Evolutionary conservation across 2,888 invertebrate genomes (phyloP), one percentile per base, ranked within the genome.

Genomic region (Aphodius sticticus): DNA sequence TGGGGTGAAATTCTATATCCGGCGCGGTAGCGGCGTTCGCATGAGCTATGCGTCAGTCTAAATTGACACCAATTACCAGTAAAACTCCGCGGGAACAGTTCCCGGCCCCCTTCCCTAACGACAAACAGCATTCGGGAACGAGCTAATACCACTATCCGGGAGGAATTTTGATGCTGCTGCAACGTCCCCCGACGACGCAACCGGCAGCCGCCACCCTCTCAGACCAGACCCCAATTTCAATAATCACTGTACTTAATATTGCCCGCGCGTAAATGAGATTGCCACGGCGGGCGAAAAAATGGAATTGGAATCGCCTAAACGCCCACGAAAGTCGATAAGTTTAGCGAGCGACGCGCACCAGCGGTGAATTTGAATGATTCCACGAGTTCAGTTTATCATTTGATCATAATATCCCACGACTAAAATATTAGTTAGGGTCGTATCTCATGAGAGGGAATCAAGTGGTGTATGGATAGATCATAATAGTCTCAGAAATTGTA

Each of bases 21-120:
- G 86, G 88, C 87, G 87, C 85, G 26, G 26, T 26, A 26, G 26
- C 26, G 26, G 26, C 86, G 84, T 86, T 87, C 87, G 86, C 87
- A 88, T 87, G 88, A 88, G 85, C 88, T 91, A 91, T 91, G 91
- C 91, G 91, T 91, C 91, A 91, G 91, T 91, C 91, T 91, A 92
- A 92, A 92, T 92, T 92, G 92, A 91, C 92, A 91, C 91, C 92
- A 92, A 92, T 92, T 92, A 92, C 92, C 92, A 91, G 91, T 89
- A 91, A 91, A 91, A 91, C 91, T 88, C 88, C 87, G 88, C 87
- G 74, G 74, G 74, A 71, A 71, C 71, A 35, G 71, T 26, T 26
- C 26, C 26, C 26, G 26, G 9, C 53, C 53, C 84, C 85, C 86
- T 85, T 86, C 84, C 88, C 85, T 53, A 53, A 53, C 85, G 82